Percentiles rank a stretch among this genome's conserved stretches.
Conservation (phyloP, 2,888 invertebrate genomes). For the Volucella inanis region DNA sequence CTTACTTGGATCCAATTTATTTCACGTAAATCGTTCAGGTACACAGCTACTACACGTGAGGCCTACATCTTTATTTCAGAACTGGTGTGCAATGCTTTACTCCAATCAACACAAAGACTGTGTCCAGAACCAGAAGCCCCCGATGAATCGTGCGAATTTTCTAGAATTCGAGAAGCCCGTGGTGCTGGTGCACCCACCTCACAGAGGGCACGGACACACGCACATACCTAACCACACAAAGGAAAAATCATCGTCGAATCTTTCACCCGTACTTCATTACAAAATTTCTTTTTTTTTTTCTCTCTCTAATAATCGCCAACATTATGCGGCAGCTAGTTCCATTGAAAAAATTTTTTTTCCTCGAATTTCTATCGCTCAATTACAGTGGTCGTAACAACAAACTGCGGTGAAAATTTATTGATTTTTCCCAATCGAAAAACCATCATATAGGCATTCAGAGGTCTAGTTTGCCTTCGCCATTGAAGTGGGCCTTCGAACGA, state of each 20-base stretch:
- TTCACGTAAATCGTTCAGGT: constrained; percentile 30
- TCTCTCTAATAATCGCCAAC: constrained; percentile 62
- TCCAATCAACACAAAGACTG: constrained; percentile 60
- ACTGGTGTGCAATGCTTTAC: not conserved
- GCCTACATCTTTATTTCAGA: constrained; percentile 21
- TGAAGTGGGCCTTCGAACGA: not conserved
- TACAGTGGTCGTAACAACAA: constrained; percentile 33
- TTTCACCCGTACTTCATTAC: constrained; percentile 11
- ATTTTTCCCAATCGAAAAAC: constrained; percentile 52
- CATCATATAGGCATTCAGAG: constrained; percentile 26
- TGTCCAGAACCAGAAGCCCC: constrained; percentile 11
- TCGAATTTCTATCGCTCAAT: constrained; percentile 7
- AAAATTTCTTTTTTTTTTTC: constrained; percentile 14
- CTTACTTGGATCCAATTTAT: constrained; percentile 12
- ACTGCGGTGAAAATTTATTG: constrained; percentile 57
- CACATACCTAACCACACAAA: not conserved
- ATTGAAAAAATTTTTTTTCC: not conserved
- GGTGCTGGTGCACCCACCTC: constrained; percentile 38
- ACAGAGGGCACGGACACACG: constrained; percentile 13
- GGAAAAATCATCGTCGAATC: not conserved
- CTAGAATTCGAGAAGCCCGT: constrained; percentile 53
- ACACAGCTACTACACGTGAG: constrained; percentile 1
- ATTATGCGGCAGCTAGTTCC: constrained; percentile 8
- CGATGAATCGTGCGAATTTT: constrained; percentile 60
- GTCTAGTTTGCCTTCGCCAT: constrained; percentile 26